These are phyloP conservation scores for Scaptodrosophila lebanonensis DNA, from an alignment of 1,140 invertebrate genomes.

Conservation along the genomic window DNA sequence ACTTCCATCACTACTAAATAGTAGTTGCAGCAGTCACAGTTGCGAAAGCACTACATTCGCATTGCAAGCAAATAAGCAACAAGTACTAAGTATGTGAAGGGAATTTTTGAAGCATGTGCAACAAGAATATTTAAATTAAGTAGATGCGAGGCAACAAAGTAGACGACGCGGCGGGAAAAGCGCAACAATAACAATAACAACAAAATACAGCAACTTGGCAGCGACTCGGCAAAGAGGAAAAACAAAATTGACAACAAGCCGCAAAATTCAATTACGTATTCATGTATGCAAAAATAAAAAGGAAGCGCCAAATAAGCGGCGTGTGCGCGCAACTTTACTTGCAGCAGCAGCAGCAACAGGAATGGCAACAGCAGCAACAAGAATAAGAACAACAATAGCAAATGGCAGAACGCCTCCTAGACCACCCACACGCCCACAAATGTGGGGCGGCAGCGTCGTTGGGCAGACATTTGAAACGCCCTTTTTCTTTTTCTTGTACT, in stretches of 20 bases:
- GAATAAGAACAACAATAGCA: slow-evolving; percentile 19
- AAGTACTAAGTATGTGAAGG: no score
- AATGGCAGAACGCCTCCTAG: slow-evolving; percentile 4
- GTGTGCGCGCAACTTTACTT: no score
- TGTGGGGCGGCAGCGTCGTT: slow-evolving; percentile 17
- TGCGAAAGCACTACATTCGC: no score
- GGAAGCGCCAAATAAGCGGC: slow-evolving; percentile 59
- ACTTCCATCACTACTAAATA: no score
- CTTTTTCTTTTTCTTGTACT: no score
- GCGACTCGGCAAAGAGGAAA: slow-evolving; percentile 34
- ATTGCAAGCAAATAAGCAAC: no score
- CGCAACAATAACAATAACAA: slow-evolving; percentile 29
- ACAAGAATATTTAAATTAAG: slow-evolving; percentile 53
- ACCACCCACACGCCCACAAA: slow-evolving; percentile 32
- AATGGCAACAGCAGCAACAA: slow-evolving; percentile 14
- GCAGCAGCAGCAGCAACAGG: slow-evolving; percentile 31
- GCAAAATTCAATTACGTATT: slow-evolving; percentile 72
- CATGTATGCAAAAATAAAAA: slow-evolving; percentile 66
- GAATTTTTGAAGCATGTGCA: no score
- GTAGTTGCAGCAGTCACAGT: no score
- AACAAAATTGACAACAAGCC: slow-evolving; percentile 71
- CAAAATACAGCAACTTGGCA: not conserved
- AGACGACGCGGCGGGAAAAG: slow-evolving; percentile 30
- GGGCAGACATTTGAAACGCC: slow-evolving; percentile 36
- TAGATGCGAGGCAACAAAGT: slow-evolving; percentile 47